A percentile compares a stretch with the other conserved stretches of the same genome.
These are phyloP conservation scores for Stegodyphus mimosarum DNA, from an alignment of 1,140 invertebrate species.

Conservation along the genomic window DNA sequence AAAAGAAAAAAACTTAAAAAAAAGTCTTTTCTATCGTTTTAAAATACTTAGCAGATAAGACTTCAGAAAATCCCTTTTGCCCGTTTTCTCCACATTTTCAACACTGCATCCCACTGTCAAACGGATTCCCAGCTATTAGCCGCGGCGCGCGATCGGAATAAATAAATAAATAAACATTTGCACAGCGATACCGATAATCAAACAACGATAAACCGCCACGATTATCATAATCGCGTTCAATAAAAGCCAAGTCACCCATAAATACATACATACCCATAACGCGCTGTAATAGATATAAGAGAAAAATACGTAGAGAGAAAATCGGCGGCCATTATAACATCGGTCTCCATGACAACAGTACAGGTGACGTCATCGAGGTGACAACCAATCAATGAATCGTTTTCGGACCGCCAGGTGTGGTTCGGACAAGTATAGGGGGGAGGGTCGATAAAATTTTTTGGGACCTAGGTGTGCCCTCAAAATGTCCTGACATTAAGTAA, in stretches of 20 bases:
- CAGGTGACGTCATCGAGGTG: slow-evolving; percentile 49
- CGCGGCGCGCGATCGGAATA: too few relatives aligned
- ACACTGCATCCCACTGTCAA: too few relatives aligned
- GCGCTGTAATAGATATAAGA: not conserved
- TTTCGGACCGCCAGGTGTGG: slow-evolving; percentile 52
- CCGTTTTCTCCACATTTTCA: too few relatives aligned
- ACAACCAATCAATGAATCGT: slow-evolving; percentile 52
- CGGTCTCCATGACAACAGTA: slow-evolving; percentile 34
- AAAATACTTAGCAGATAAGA: too few relatives aligned
- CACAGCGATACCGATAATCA: slow-evolving; percentile 30
- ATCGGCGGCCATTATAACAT: slow-evolving; percentile 34
- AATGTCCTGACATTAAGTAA: slow-evolving; percentile 52
- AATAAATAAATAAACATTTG: not conserved
- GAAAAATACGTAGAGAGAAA: slow-evolving; percentile 9
- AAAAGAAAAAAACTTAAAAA: too few relatives aligned
- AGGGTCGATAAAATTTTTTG: slow-evolving; percentile 48
- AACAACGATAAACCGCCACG: slow-evolving; percentile 39
- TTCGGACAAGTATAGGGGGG: slow-evolving; percentile 34
- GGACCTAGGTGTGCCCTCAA: slow-evolving; percentile 49
- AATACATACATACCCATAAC: slow-evolving; percentile 52
- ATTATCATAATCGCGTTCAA: slow-evolving; percentile 48
- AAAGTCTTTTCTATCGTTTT: too few relatives aligned
- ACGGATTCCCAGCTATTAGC: too few relatives aligned
- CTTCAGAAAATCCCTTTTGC: too few relatives aligned
- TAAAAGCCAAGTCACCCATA: slow-evolving; percentile 47